Base-by-base conservation (phyloP, 2,888 invertebrate genomes). In the Trachelus tabidus region DNA sequence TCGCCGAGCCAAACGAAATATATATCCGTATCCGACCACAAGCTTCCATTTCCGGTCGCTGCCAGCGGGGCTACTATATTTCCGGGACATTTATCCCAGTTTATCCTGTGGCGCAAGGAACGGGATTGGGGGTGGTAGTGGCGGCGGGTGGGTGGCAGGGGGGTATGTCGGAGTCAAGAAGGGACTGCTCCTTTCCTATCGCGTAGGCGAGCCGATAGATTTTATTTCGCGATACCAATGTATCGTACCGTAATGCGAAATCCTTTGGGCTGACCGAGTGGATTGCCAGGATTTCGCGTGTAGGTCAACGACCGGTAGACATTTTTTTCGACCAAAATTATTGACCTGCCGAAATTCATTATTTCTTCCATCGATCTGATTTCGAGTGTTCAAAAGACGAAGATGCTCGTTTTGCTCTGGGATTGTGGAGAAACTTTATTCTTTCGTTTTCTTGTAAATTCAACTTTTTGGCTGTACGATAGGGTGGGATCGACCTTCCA, bases 61-160 rank as follows among this genome's bases (percentile, higher is more conserved):
- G 84, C 86, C 85, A 84, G 86, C 80, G 87, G 83, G 83, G 82
- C 85, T 87, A 88, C 90, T 92, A 91, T 92, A 93, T 92, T 92
- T 93, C 93, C 93, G 92, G 92, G 90, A 92, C 91, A 92, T 93
- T 93, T 93, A 93, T 93, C 92, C 93, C 91, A 90, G 91, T 92
- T 93, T 92, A 93, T 92, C 92, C 93, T 83, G 82, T 82, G 79
- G 76, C 83, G 83, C 80, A 80, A 77, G 79, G 80, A 81, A 82
- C 80, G 79, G 73, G 75, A 76, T 81, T 79, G 81, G 82, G 75
- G 83, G 80, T 73, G 77, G 74, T 68, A 73, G 71, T 73, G 40
- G 34, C 12, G 73, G 31, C 12, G 73, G 31, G 71, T 71, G 30
- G 31, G 33, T 15, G 69, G 12, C 4, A 71, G 35, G 79, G 79